A percentile compares a stretch with the other conserved stretches of the same genome.
These are phyloP conservation scores for Pyrochroa serraticornis DNA, from an alignment of 2,888 invertebrate species.

Conservation along the genomic window DNA sequence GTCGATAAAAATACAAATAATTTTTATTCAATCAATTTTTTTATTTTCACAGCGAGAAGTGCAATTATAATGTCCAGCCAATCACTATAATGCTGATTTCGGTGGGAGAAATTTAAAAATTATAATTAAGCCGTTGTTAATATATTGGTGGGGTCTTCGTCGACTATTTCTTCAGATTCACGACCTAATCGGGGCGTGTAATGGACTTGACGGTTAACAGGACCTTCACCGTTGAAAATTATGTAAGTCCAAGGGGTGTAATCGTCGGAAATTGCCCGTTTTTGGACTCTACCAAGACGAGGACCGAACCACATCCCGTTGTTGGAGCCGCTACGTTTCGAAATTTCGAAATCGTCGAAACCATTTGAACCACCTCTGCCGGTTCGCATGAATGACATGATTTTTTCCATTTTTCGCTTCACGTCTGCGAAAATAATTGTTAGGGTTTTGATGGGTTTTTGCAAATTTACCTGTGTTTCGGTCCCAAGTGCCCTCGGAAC, in stretches of 20 bases:
- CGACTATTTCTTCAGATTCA: conserved; percentile 41
- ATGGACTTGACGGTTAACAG: conserved; percentile 18
- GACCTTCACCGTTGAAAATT: conserved; percentile 23
- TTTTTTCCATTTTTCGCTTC: conserved; percentile 12
- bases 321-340: conserved; percentile 51
- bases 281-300: conserved; percentile 33
- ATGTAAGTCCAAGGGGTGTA: conserved; percentile 24
- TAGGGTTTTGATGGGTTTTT: not conserved
- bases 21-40: conserved; percentile 11
- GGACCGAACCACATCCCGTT: conserved; percentile 54
- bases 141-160: conserved; percentile 16
- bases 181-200: conserved; percentile 48
- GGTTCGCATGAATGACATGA: conserved; percentile 14
- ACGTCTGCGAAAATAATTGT: not conserved
- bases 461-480: conserved; percentile 5
- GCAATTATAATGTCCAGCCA: conserved; percentile 29
- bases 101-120: not conserved
- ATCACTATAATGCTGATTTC: conserved; percentile 22
- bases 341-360: conserved; percentile 39
- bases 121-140: not conserved
- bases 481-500: conserved; percentile 13
- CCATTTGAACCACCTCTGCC: conserved; percentile 7
- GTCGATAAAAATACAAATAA: conserved; percentile 25
- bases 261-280: conserved; percentile 21
- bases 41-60: conserved; percentile 20